phyloP scores from a whole-genome alignment of 2,113 vertebrate species.

The Zapus hudsonius region DNA sequence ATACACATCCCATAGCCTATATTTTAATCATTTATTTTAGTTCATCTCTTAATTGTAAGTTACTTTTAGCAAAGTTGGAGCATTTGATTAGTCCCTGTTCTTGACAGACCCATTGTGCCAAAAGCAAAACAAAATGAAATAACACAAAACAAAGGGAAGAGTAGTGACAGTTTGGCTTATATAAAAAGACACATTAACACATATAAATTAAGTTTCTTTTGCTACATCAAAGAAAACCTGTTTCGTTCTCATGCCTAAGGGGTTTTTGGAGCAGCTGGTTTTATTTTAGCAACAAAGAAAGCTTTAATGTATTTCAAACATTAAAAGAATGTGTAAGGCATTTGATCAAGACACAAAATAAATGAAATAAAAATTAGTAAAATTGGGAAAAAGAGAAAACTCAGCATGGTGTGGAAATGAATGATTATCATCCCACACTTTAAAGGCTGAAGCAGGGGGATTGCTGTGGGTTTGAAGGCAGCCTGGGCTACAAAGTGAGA shows the following conservation, averaged over 20 bases:
- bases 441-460: background rate
- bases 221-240: background rate
- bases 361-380: background rate
- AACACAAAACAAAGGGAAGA: background rate
- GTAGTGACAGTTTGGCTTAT: background rate
- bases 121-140: constrained; percentile 19
- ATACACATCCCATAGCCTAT: background rate
- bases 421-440: background rate
- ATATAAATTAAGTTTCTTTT: background rate
- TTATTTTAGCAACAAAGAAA: constrained; percentile 24
- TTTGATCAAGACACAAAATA: background rate
- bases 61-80: background rate
- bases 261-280: background rate
- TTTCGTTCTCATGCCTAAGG: background rate
- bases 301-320: constrained; percentile 25
- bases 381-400: background rate
- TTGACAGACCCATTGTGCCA: background rate
- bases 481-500: background rate
- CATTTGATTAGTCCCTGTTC: background rate
- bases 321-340: background rate
- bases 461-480: background rate
- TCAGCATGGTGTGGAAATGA: background rate
- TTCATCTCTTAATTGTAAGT: background rate
- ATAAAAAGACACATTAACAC: constrained; percentile 10
- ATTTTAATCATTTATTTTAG: constrained; percentile 4